A percentile compares a stretch with the other conserved stretches of the same genome.
These are phyloP conservation scores for Coelopa pilipes DNA, from an alignment of 2,888 invertebrate genomes.

Conservation along the genomic window DNA sequence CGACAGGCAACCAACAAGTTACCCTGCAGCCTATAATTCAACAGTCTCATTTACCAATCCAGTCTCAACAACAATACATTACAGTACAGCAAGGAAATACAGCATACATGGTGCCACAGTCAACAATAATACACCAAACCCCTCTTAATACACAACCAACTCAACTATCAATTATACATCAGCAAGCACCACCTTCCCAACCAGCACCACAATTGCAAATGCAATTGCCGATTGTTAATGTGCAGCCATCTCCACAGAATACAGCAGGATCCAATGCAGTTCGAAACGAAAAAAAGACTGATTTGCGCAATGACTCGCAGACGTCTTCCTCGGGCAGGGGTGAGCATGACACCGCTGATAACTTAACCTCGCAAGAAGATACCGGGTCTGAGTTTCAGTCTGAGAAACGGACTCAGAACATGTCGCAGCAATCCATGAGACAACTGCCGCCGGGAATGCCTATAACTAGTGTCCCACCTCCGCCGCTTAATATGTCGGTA, in stretches of 20 bases:
- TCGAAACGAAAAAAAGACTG: constrained; percentile 3
- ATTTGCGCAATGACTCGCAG: neutral
- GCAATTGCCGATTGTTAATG: constrained; percentile 42
- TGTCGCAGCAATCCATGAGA: constrained; percentile 19
- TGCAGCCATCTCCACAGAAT: constrained; percentile 3
- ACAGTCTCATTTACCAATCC: constrained; percentile 44
- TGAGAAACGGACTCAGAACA: neutral
- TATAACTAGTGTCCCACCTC: constrained; percentile 29
- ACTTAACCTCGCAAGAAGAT: constrained; percentile 11
- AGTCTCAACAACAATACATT: constrained; percentile 49
- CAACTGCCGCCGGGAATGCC: constrained; percentile 35
- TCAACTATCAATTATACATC: constrained; percentile 45
- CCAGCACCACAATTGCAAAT: constrained; percentile 41
- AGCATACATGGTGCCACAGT: constrained; percentile 52
- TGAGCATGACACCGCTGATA: neutral
- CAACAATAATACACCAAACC: constrained; percentile 49
- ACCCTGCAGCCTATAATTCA: constrained; percentile 41
- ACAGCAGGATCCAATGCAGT: neutral
- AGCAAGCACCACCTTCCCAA: constrained; percentile 40
- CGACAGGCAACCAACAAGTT: constrained; percentile 38
- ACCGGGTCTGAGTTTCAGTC: neutral
- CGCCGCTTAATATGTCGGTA: constrained; percentile 46
- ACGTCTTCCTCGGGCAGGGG: no score
- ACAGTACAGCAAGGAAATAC: constrained; percentile 50
- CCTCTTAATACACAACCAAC: constrained; percentile 38